Evolutionary conservation across 2,797 vertebrate species (phyloP).

Genomic region (Lagocephalus sceleratus): DNA sequence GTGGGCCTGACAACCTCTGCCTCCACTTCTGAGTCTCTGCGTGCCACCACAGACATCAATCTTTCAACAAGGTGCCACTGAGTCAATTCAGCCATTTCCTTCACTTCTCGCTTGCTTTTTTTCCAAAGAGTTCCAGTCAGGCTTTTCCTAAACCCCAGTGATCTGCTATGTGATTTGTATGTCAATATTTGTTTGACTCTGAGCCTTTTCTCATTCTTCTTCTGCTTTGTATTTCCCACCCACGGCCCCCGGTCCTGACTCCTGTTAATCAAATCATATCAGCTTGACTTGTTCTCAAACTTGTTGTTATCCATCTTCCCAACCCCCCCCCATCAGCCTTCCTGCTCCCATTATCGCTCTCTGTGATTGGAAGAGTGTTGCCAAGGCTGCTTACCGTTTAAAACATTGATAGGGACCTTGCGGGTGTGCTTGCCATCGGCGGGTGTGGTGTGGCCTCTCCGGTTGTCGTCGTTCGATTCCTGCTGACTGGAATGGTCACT

Average conservation of each 20-base stretch:
- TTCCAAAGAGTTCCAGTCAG: constrained; percentile 13
- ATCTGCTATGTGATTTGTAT: not conserved
- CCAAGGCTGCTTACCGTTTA: constrained; percentile 77
- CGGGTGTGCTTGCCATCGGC: constrained; percentile 80
- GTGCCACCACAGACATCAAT: constrained; percentile 38
- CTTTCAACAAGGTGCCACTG: constrained; percentile 58
- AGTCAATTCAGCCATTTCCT: constrained; percentile 16
- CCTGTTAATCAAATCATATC: constrained; percentile 30
- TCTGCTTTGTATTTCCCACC: constrained; percentile 7
- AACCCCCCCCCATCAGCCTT: not conserved
- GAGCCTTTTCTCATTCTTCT: constrained; percentile 1
- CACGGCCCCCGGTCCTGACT: constrained; percentile 17
- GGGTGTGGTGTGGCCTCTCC: constrained; percentile 68
- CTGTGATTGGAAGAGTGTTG: constrained; percentile 41
- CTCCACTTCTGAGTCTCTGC: constrained; percentile 35
- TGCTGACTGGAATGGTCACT: constrained; percentile 89
- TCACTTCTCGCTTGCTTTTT: constrained; percentile 13
- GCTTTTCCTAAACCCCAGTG: constrained; percentile 15
- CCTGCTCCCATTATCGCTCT: constrained; percentile 9
- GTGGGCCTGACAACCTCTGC: constrained; percentile 41
- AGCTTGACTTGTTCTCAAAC: constrained; percentile 20
- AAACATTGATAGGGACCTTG: constrained; percentile 76
- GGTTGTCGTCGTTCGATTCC: constrained; percentile 83
- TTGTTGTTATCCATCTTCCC: constrained; percentile 17
- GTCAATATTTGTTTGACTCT: not conserved